Conservation (phyloP, 2,113 vertebrate species). For the Hyla sarda region DNA sequence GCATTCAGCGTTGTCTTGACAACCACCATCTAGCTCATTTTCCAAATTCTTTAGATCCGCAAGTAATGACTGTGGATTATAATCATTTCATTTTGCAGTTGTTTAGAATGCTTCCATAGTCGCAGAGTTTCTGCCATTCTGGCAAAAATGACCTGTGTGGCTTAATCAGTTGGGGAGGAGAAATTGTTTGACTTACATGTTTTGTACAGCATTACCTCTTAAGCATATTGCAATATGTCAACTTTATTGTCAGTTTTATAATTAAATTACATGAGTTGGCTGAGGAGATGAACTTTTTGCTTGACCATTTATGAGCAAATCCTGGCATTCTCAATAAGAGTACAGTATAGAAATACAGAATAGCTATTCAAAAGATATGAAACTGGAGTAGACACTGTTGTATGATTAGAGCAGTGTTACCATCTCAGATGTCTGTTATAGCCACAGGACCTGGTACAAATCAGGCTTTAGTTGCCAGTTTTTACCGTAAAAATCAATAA, state of each 20-base stretch:
- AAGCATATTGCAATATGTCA: background rate
- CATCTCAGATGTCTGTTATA: no score
- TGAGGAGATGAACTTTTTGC: background rate
- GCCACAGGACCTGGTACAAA: background rate
- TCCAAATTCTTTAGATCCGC: background rate
- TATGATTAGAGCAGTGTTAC: no score
- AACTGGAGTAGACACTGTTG: no score
- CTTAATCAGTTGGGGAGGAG: background rate
- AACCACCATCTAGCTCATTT: background rate
- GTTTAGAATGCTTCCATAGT: background rate
- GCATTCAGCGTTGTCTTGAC: background rate
- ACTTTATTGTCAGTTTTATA: background rate
- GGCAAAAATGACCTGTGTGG: background rate
- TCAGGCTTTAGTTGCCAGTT: background rate
- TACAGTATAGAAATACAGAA: background rate
- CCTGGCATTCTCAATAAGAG: background rate
- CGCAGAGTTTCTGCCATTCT: background rate
- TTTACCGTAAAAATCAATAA: background rate
- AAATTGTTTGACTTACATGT: background rate
- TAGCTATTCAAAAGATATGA: background rate
- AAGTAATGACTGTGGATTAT: background rate
- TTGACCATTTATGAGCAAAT: background rate
- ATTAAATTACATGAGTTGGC: background rate
- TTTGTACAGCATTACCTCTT: background rate
- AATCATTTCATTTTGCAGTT: background rate